A percentile compares a stretch with the other conserved stretches of the same genome.
phyloP scores from a whole-genome alignment of 2,888 invertebrate genomes.

The Lucinisca nassula region DNA sequence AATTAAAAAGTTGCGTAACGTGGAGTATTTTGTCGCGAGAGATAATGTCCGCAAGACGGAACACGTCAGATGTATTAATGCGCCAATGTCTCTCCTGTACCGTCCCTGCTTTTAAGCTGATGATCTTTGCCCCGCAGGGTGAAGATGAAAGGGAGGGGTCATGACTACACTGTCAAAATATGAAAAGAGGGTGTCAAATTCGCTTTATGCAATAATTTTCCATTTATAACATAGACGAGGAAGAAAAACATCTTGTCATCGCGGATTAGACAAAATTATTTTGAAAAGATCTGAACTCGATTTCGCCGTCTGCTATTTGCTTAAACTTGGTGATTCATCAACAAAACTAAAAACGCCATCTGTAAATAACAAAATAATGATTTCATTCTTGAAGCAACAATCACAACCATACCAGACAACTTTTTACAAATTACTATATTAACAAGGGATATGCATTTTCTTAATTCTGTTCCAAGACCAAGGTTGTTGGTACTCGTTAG shows the following conservation, averaged over 20 bases:
- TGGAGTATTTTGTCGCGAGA: background rate
- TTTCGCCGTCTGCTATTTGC: background rate
- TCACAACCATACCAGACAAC: too few relatives aligned
- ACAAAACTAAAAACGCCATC: too few relatives aligned
- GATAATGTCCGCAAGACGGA: background rate
- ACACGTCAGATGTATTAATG: slow-evolving; percentile 3
- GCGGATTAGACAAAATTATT: background rate
- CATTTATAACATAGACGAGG: background rate
- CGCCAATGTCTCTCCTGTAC: background rate
- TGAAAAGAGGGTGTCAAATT: slow-evolving; percentile 5
- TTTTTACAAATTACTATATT: too few relatives aligned
- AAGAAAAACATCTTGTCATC: background rate
- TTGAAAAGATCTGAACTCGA: background rate
- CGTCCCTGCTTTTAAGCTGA: background rate
- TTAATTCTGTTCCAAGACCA: too few relatives aligned
- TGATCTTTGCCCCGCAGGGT: background rate
- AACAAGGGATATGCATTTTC: too few relatives aligned
- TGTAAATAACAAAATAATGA: too few relatives aligned
- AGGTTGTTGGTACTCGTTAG: too few relatives aligned
- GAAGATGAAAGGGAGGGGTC: background rate
- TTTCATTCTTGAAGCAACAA: too few relatives aligned
- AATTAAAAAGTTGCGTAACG: too few relatives aligned
- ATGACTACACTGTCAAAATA: background rate
- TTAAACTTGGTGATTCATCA: background rate
- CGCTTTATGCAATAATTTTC: background rate